Percentiles rank a stretch among this genome's conserved stretches.
Conservation (phyloP, 2,797 vertebrate species). For the Scarus forsteni region DNA sequence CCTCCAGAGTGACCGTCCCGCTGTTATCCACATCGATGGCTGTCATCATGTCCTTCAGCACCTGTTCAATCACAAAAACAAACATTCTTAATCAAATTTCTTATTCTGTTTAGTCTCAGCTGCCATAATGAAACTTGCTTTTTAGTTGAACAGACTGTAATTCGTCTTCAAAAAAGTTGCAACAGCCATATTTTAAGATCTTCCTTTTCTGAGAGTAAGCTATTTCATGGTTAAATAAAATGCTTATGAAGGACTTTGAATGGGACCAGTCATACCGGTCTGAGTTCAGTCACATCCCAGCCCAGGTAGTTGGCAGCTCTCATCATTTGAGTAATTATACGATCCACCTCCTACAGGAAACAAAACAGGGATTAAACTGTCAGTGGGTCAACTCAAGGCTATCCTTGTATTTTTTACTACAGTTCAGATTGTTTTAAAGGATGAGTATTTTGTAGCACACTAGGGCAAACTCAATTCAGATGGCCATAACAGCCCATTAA, state of each 20-base stretch:
- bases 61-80: constrained; percentile 73
- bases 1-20: constrained; percentile 89
- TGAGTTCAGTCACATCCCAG: constrained; percentile 93
- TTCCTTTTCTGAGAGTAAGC: background rate
- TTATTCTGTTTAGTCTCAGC: background rate
- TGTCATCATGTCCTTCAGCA: constrained; percentile 93
- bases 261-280: constrained; percentile 80
- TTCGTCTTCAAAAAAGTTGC: background rate
- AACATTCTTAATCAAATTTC: too few species aligned
- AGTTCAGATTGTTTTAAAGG: too few species aligned
- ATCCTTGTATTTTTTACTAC: background rate
- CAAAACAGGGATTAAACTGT: constrained; percentile 16
- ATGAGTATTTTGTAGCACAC: too few species aligned
- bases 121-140: background rate
- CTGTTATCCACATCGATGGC: constrained; percentile 91
- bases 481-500: background rate
- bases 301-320: constrained; percentile 92
- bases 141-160: background rate
- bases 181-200: background rate
- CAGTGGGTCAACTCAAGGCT: background rate
- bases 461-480: background rate
- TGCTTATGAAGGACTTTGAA: background rate
- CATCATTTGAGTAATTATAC: constrained; percentile 94
- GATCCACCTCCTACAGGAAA: constrained; percentile 90
- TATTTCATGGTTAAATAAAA: background rate